Base-by-base conservation (phyloP, 2,113 vertebrate species). In the Pterocles orientalis region DNA sequence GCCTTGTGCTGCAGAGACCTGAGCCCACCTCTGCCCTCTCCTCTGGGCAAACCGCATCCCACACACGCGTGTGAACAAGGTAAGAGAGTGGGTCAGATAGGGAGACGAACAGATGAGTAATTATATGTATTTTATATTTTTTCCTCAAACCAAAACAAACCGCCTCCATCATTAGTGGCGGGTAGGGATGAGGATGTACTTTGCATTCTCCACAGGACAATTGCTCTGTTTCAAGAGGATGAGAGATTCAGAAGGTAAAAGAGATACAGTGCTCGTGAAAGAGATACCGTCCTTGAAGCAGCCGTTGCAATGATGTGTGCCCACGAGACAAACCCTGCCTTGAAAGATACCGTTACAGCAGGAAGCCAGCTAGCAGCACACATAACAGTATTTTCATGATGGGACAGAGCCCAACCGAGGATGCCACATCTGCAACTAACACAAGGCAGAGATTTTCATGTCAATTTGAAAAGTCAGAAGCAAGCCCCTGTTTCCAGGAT, bases 211-310 rank as follows among this genome's bases (percentile, higher is more conserved):
- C 47, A 24, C 69, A 18, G 28, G 92, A 84, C 70, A 95, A 94
- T 0, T 18, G 65, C 21, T 89, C 60, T 25, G 57, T 60, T 94
- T 85, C 85, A 78, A 88, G 90, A 92, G 71, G 87, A 93, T 88
- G 48, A 77, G 85, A 70, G 60, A 80, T 88, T 82, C 92, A 78
- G 62, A 81, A 90, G 81, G 91, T 61, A 69, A 91, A 78, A 94
- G 82, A 79, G 82, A 77, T 45, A 72, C 2, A 1, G 92, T 81
- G 82, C 79, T 93, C 2, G 0, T 86, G 88, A 94, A 93, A 91
- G 65, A 79, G 65, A 79, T 61, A 72, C 81, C 62, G 90, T 82
- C 95, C 94, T 94, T 96, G 87, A 94, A 79, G 53, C n/a, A 12
- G 47, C 5, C 18, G 65, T 56, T 91, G 76, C n/a, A 66, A 11